Base-by-base conservation (phyloP, 2,797 vertebrate species). In the Hypotaenidia okinawae region DNA sequence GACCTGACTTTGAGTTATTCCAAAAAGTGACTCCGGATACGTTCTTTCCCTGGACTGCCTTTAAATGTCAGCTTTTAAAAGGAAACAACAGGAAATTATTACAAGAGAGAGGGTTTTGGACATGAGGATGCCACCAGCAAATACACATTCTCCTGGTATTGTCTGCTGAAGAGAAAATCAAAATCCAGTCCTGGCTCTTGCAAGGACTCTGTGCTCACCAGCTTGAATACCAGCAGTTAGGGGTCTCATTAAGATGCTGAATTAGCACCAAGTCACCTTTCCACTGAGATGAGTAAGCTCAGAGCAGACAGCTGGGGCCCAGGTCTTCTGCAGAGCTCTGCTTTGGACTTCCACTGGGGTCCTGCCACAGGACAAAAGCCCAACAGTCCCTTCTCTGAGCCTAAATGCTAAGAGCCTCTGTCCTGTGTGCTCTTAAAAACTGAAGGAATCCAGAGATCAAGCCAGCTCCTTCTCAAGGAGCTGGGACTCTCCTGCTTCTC, bases 121-220 rank as follows among this genome's bases (percentile, higher is more conserved):
- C 16, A 18, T 49, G 51, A 22, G 14, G 27, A 17, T 86, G 10
- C 28, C 12, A 35, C n/a, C 11, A 2, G 2, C 45, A 75, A 68
- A 28, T 11, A 19, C 39, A 24, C 9, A 3, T 4, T 14, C 12
- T 63, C n/a, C n/a, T 77, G 0, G 0, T 57, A 15, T 10, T 67
- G 5, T 11, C 14, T 61, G 15, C 30, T 27, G 35, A 62, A 58
- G 0, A 57, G 62, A 10, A 57, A 45, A 86, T 24, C 30, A 63
- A 59, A 93, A 13, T 9, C 6, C 32, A 64, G 1, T 18, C n/a
- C 41, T 51, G 45, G 17, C 13, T 73, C 17, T 69, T 32, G 9
- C 6, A 10, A 39, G 27, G 24, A 55, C 32, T 19, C 19, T 8
- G 45, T 2, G 41, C 22, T 59, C 32, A 11, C n/a, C 57, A 69